phyloP scores from a whole-genome alignment of 2,888 invertebrate species.

The Acrobeloides nanus region DNA sequence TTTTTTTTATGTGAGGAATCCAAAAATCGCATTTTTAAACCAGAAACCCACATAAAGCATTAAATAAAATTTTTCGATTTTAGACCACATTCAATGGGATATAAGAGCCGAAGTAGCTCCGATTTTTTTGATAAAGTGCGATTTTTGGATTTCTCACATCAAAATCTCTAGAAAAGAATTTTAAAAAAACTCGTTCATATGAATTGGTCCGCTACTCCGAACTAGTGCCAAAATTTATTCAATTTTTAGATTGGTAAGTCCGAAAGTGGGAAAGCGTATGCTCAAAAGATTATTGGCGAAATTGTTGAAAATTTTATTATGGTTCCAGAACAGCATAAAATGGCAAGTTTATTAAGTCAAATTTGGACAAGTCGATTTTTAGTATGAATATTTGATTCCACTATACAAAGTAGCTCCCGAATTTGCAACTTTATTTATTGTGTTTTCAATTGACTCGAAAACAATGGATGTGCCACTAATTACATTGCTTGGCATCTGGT shows the following conservation, averaged over 20 bases:
- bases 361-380: background rate
- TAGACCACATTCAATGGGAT: too few relatives aligned
- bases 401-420: constrained; percentile 1
- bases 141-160: too few relatives aligned
- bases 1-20: too few relatives aligned
- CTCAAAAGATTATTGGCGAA: constrained; percentile 9
- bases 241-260: constrained; percentile 4
- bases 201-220: too few relatives aligned
- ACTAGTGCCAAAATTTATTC: too few relatives aligned
- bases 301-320: constrained; percentile 10
- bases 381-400: constrained; percentile 8
- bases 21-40: too few relatives aligned
- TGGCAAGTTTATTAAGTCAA: constrained; percentile 2
- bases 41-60: too few relatives aligned
- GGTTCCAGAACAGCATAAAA: background rate
- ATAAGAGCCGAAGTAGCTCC: too few relatives aligned
- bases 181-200: too few relatives aligned
- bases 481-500: constrained; percentile 6
- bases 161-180: too few relatives aligned
- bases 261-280: constrained; percentile 4
- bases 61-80: too few relatives aligned
- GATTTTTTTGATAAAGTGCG: too few relatives aligned
- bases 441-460: constrained; percentile 3
- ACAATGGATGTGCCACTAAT: constrained; percentile 5
- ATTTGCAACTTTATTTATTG: constrained; percentile 7